Conservation (phyloP, 2,888 invertebrate species). For the Thelaira solivaga region DNA sequence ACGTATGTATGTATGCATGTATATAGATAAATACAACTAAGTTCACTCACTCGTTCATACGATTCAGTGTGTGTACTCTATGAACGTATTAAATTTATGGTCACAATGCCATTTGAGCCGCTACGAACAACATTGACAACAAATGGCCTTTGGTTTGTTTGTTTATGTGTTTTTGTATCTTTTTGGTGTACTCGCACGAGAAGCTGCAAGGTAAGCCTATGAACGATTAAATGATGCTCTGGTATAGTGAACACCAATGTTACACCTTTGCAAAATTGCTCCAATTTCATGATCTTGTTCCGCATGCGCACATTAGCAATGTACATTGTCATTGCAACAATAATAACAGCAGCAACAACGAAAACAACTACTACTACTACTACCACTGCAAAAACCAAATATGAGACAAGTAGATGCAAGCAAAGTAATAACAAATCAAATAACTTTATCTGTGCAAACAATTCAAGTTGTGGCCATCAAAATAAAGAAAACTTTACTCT, state of each 20-base stretch:
- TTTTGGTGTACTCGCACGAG: constrained; percentile 21
- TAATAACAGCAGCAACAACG: not conserved
- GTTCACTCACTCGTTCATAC: no score
- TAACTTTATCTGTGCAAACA: not conserved
- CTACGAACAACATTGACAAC: constrained; percentile 48
- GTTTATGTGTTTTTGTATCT: not conserved
- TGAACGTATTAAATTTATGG: constrained; percentile 57
- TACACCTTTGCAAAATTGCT: constrained; percentile 65
- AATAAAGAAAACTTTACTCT: not conserved
- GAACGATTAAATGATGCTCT: constrained; percentile 11
- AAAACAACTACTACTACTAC: not conserved
- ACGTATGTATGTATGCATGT: not conserved
- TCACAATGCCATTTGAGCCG: constrained; percentile 50
- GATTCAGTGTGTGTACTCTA: not conserved
- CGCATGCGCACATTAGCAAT: constrained; percentile 65
- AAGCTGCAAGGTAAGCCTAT: constrained; percentile 26
- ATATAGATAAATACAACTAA: not conserved
- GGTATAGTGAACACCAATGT: constrained; percentile 54
- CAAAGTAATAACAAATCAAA: constrained; percentile 14
- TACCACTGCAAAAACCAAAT: no score
- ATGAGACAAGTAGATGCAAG: not conserved
- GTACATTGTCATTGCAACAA: constrained; percentile 64
- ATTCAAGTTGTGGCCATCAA: not conserved
- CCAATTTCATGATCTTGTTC: constrained; percentile 72
- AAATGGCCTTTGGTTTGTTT: constrained; percentile 52